These are phyloP conservation scores for Micropterix aruncella DNA, from an alignment of 2,888 invertebrate species.

Conservation along the genomic window DNA sequence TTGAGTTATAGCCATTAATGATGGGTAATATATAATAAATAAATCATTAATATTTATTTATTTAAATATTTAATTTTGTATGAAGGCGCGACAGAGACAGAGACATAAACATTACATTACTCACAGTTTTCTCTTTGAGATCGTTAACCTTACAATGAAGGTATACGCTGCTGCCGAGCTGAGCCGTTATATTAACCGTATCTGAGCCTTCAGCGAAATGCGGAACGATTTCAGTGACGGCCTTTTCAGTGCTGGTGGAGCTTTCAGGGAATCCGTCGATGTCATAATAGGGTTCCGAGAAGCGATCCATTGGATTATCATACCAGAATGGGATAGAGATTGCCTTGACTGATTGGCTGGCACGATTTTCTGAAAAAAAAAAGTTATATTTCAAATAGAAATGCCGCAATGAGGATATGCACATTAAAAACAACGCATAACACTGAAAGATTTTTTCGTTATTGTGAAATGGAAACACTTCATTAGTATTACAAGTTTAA, in stretches of 20 bases:
- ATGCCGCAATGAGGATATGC: no score
- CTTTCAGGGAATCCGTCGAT: neutral
- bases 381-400: no score
- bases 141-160: neutral
- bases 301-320: neutral
- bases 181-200: neutral
- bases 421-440: no score
- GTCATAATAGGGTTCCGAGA: neutral
- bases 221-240: neutral
- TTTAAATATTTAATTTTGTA: no score
- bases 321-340: neutral
- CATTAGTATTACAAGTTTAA: no score
- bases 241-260: neutral
- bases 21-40: no score
- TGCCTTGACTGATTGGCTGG: neutral
- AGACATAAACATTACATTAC: no score
- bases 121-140: neutral
- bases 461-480: no score
- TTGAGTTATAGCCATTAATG: no score
- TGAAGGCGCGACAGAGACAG: no score
- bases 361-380: neutral
- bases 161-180: neutral
- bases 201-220: neutral
- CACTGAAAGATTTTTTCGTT: no score
- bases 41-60: no score